These are phyloP conservation scores for Aphodius sticticus DNA, from an alignment of 2,888 invertebrate species.

Conservation along the genomic window DNA sequence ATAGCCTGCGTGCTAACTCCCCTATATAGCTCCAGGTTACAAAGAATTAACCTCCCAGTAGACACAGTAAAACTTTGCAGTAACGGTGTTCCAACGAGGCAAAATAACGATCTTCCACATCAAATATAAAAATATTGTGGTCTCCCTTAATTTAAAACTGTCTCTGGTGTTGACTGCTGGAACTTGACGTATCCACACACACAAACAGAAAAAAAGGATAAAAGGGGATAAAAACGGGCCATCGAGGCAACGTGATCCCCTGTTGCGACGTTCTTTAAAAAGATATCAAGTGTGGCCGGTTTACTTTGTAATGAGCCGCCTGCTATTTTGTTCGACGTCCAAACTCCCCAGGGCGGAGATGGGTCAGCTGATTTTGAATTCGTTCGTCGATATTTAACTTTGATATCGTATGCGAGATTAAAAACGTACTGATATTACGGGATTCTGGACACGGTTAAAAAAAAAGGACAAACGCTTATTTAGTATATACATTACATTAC, in stretches of 20 bases:
- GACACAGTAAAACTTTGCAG: not conserved
- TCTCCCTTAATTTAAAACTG: not conserved
- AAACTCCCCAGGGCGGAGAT: not conserved
- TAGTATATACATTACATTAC: too few species aligned
- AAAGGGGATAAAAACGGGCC: not conserved
- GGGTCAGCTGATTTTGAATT: not conserved
- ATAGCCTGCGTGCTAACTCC: not conserved
- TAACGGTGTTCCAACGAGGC: not conserved
- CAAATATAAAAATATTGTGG: not conserved
- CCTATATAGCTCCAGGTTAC: not conserved
- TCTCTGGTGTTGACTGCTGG: not conserved
- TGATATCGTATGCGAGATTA: not conserved
- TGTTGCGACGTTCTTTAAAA: not conserved
- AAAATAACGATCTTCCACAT: not conserved
- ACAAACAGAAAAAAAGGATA: not conserved
- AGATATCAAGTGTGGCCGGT: not conserved
- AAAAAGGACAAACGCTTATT: too few species aligned
- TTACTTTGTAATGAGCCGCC: not conserved
- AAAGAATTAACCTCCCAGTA: not conserved
- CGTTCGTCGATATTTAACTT: not conserved
- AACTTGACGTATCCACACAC: not conserved
- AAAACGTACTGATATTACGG: not conserved
- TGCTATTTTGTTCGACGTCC: not conserved
- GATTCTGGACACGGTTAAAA: not conserved
- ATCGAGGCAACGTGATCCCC: not conserved